These are phyloP conservation scores for Lordiphosa fenestrarum DNA, from an alignment of 2,888 invertebrate species.

Conservation along the genomic window DNA sequence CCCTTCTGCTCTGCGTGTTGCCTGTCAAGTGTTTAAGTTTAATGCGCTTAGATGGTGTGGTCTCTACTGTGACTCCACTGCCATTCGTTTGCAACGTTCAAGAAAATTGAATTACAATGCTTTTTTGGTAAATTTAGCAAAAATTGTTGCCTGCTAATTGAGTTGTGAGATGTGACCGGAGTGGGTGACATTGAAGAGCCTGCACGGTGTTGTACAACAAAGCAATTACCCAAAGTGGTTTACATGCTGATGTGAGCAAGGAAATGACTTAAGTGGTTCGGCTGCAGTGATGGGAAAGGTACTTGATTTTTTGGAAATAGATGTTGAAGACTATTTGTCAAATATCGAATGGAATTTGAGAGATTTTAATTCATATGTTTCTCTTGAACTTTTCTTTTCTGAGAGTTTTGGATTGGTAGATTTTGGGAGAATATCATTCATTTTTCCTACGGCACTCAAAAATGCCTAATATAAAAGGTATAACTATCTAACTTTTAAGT, in stretches of 20 bases:
- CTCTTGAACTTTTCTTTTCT: too few species aligned
- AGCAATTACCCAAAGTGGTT: constrained; percentile 14
- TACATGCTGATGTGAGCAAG: too few species aligned
- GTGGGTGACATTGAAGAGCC: too few species aligned
- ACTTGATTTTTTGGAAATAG: too few species aligned
- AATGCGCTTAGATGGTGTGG: constrained; percentile 58
- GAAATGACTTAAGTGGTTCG: not conserved
- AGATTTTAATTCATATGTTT: too few species aligned
- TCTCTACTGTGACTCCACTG: constrained; percentile 20
- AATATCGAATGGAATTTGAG: not conserved
- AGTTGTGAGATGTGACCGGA: constrained; percentile 14
- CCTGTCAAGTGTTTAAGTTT: constrained; percentile 53
- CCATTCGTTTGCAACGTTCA: constrained; percentile 39
- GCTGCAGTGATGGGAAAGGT: not conserved
- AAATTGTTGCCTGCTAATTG: constrained; percentile 49
- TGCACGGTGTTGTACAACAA: constrained; percentile 40
- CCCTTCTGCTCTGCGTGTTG: not conserved
- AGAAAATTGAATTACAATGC: constrained; percentile 56
- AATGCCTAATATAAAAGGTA: too few species aligned
- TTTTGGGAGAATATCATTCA: too few species aligned
- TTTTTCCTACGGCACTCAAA: too few species aligned
- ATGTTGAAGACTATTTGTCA: not conserved
- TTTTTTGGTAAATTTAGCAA: constrained; percentile 44
- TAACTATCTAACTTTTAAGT: too few species aligned
- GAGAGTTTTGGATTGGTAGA: too few species aligned